These are phyloP conservation scores for Brienomyrus brachyistius DNA, from an alignment of 2,113 vertebrate genomes.

Conservation along the genomic window DNA sequence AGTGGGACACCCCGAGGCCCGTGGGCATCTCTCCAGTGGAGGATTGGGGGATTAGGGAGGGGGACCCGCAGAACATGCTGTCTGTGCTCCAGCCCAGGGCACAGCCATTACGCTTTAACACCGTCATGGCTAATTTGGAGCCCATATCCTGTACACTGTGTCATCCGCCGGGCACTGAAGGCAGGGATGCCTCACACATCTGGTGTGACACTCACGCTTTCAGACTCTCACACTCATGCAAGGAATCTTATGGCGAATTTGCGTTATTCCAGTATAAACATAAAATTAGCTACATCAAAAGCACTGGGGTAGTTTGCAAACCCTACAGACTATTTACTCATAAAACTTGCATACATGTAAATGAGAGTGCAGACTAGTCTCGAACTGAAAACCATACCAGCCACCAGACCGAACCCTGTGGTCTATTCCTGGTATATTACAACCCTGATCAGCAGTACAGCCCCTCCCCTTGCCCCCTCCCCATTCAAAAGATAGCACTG, in stretches of 20 bases:
- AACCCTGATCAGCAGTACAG: not conserved
- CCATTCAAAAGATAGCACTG: not conserved
- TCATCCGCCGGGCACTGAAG: not conserved
- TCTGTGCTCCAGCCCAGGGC: not conserved
- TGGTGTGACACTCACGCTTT: not conserved
- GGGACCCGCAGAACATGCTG: not conserved
- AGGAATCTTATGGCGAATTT: not conserved
- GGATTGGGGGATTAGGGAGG: not conserved
- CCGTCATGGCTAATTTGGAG: not conserved
- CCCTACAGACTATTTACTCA: not conserved
- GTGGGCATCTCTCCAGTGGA: not conserved
- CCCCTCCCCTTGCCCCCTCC: not conserved
- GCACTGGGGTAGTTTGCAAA: not conserved
- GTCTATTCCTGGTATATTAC: not conserved
- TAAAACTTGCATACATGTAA: not conserved
- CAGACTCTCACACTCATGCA: not conserved
- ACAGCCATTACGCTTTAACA: not conserved
- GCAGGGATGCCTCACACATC: not conserved
- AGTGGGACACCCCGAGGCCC: not conserved
- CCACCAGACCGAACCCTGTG: not conserved
- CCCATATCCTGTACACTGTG: not conserved
- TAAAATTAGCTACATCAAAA: not conserved
- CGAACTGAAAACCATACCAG: not conserved
- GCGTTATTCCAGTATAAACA: not conserved
- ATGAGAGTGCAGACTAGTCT: not conserved